phyloP scores from a whole-genome alignment of 2,113 vertebrate species.

The Diglossa brunneiventris region DNA sequence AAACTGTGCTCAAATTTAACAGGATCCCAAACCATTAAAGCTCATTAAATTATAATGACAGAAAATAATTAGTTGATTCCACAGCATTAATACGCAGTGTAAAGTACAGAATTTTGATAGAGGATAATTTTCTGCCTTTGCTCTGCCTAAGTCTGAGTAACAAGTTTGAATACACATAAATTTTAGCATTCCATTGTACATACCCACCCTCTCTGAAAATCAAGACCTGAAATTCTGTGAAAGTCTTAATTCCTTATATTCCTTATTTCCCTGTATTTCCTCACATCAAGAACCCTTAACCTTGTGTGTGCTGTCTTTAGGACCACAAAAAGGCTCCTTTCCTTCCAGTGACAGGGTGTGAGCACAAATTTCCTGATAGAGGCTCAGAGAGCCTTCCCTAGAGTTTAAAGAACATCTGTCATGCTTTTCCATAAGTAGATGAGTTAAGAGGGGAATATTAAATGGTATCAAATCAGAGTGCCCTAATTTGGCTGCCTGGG shows the following conservation, averaged over 20 bases:
- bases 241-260: background rate
- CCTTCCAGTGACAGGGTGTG: background rate
- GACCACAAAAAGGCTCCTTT: background rate
- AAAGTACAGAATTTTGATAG: background rate
- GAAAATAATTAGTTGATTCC: background rate
- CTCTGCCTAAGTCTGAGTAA: background rate
- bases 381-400: background rate
- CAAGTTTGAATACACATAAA: background rate
- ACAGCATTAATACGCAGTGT: background rate
- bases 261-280: background rate
- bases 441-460: slow-evolving; percentile 29
- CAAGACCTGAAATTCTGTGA: background rate
- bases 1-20: background rate
- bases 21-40: background rate
- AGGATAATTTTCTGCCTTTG: background rate
- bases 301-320: background rate
- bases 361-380: background rate
- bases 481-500: background rate
- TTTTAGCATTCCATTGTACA: background rate
- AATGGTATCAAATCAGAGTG: background rate
- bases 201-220: background rate
- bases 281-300: background rate
- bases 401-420: slow-evolving; percentile 33
- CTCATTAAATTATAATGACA: background rate
- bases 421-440: background rate